These are phyloP conservation scores for Channa striata DNA, from an alignment of 2,797 vertebrate species.

Conservation along the genomic window DNA sequence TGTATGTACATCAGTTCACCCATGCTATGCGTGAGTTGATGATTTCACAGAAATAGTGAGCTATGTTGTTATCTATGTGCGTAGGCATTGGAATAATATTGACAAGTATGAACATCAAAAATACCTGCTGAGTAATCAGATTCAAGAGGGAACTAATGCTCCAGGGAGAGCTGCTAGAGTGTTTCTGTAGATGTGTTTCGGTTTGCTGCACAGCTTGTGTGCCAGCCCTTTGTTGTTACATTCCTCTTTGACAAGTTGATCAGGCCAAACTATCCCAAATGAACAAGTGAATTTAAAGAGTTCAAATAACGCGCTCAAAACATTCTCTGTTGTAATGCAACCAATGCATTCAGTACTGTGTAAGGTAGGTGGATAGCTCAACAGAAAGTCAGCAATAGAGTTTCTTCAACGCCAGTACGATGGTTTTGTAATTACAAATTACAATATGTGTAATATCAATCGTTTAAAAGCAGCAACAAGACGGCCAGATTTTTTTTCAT, in stretches of 20 bases:
- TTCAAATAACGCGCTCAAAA: not conserved
- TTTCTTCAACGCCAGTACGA: not conserved
- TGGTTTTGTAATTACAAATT: not conserved
- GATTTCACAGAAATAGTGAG: conserved; percentile 19
- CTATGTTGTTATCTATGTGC: not conserved
- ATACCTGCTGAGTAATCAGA: not conserved
- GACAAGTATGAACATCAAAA: not conserved
- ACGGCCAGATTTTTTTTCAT: not conserved
- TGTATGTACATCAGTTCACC: conserved; percentile 41
- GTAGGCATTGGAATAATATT: not conserved
- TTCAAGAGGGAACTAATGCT: not conserved
- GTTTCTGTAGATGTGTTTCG: not conserved
- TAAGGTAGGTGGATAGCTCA: not conserved
- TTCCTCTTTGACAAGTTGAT: not conserved
- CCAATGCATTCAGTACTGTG: not conserved
- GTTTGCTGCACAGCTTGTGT: not conserved
- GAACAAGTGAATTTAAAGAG: not conserved
- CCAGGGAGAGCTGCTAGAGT: not conserved
- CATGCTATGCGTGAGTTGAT: conserved; percentile 23
- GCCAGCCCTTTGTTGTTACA: not conserved
- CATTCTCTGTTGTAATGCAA: not conserved
- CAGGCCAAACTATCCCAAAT: not conserved
- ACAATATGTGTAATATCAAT: too few relatives aligned
- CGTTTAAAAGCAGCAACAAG: not conserved
- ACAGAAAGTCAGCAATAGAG: not conserved